phyloP scores from a whole-genome alignment of 2,888 invertebrate species.

The Epinotia demarniana region DNA sequence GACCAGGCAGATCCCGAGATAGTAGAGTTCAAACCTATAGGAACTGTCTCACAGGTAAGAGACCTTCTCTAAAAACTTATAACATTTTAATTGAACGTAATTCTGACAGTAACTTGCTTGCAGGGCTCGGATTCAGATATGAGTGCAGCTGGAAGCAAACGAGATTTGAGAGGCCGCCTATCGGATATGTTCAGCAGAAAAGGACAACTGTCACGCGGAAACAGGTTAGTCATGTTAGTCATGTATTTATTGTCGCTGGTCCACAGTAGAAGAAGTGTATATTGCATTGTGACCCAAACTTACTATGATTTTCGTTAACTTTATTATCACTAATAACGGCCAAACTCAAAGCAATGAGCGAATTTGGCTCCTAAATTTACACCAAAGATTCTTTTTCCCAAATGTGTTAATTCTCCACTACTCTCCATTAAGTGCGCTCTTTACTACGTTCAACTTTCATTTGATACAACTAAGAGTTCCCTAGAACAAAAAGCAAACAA shows the following conservation, averaged over 20 bases:
- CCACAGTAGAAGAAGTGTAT: too few relatives aligned
- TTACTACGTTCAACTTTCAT: too few relatives aligned
- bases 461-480: too few relatives aligned
- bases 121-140: conserved; percentile 90
- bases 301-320: too few relatives aligned
- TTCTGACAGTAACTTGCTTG: conserved; percentile 36
- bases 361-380: too few relatives aligned
- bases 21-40: conserved; percentile 78
- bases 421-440: too few relatives aligned
- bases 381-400: too few relatives aligned
- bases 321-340: too few relatives aligned
- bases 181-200: conserved; percentile 93
- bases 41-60: conserved; percentile 82
- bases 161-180: conserved; percentile 91
- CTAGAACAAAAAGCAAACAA: too few relatives aligned
- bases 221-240: conserved; percentile 84
- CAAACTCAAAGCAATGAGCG: too few relatives aligned
- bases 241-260: not conserved
- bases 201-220: conserved; percentile 86
- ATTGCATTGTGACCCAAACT: too few relatives aligned
- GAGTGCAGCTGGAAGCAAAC: conserved; percentile 88
- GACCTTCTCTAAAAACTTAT: not conserved
- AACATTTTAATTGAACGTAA: not conserved
- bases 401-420: too few relatives aligned
- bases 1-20: conserved; percentile 83